Evolutionary conservation across 2,888 invertebrate species (phyloP).

Genomic region (Danaus chrysippus): DNA sequence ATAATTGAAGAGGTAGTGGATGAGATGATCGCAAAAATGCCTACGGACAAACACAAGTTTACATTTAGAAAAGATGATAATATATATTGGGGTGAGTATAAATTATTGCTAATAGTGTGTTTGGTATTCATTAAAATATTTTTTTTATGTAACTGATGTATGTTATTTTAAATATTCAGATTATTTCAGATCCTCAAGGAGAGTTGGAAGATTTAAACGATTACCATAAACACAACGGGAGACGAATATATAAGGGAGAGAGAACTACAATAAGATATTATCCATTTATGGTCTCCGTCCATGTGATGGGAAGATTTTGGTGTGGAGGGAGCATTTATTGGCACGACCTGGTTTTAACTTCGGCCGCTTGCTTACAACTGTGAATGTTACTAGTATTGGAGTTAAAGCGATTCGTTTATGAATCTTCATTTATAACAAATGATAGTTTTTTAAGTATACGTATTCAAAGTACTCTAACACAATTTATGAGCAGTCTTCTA

Average conservation of each 20-base stretch:
- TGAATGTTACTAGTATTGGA: conserved; percentile 37
- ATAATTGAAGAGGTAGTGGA: conserved; percentile 52
- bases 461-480: too few relatives aligned
- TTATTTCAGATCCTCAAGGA: conserved; percentile 52
- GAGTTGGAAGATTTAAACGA: conserved; percentile 55
- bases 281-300: conserved; percentile 67
- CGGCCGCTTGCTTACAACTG: conserved; percentile 68
- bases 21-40: conserved; percentile 52
- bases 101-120: too few relatives aligned
- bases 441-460: background rate
- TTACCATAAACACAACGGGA: conserved; percentile 48
- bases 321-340: conserved; percentile 63
- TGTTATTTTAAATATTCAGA: background rate
- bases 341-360: conserved; percentile 59
- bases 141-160: background rate
- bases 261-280: conserved; percentile 57
- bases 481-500: too few relatives aligned
- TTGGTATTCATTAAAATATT: background rate
- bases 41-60: conserved; percentile 52
- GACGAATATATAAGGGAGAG: conserved; percentile 61
- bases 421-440: background rate
- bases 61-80: conserved; percentile 42
- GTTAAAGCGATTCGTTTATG: background rate
- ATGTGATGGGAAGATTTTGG: conserved; percentile 68
- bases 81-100: conserved; percentile 59